Conservation (phyloP, 2,113 vertebrate genomes). For the Pagrus major region DNA sequence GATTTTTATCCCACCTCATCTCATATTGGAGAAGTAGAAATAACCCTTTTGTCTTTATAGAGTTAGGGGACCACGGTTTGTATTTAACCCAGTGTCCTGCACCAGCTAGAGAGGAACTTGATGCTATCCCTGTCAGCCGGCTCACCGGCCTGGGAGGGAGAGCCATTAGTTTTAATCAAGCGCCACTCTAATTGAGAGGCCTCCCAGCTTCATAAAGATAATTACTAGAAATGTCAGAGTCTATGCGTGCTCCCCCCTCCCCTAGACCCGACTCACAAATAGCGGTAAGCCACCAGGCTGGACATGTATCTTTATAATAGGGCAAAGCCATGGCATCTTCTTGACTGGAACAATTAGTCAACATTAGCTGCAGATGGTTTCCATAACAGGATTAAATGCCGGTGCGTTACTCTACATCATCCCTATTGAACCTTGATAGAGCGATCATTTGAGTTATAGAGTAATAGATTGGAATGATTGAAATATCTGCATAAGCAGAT, state of each 20-base stretch:
- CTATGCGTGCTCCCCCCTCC: constrained; percentile 20
- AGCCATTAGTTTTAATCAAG: constrained; percentile 76
- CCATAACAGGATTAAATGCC: constrained; percentile 65
- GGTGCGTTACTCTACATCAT: constrained; percentile 37
- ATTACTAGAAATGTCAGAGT: constrained; percentile 76
- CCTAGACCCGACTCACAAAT: constrained; percentile 21
- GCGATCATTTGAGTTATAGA: constrained; percentile 15
- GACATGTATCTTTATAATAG: constrained; percentile 70
- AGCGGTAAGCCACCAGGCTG: constrained; percentile 51
- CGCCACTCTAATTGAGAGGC: constrained; percentile 67
- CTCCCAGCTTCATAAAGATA: constrained; percentile 76
- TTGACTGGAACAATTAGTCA: constrained; percentile 66
- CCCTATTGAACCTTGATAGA: constrained; percentile 45
- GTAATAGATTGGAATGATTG: constrained; percentile 11
- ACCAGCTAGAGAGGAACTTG: constrained; percentile 3
- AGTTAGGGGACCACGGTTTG: not conserved
- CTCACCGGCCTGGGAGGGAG: constrained; percentile 16
- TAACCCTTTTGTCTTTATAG: not conserved
- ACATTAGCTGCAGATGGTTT: constrained; percentile 61
- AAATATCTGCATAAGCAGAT: not conserved
- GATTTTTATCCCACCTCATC: not conserved
- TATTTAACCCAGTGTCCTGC: constrained; percentile 1
- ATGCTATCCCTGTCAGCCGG: constrained; percentile 25
- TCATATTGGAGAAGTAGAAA: not conserved
- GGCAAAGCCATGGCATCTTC: constrained; percentile 42